Evolutionary conservation across 2,113 vertebrate genomes (phyloP), one percentile per base, ranked within the genome.

Genomic region (Tragulus kanchil): DNA sequence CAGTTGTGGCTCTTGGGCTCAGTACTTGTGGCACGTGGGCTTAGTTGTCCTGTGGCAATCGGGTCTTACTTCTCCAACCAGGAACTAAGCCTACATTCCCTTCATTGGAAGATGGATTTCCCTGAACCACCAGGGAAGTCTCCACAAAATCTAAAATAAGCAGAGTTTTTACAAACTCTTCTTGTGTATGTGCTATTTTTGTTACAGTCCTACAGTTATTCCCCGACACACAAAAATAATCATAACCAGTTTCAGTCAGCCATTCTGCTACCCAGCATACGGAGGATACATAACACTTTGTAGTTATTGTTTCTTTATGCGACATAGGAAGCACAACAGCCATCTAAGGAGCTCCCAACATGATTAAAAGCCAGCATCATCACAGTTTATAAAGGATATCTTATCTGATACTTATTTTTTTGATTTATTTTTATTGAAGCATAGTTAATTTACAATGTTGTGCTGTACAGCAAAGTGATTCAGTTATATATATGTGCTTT

Each of bases 191-290:
- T 54, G 31, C 8, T 28, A 19, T 42, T 64, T 86, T 85, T 31
- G 15, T 87, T 65, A 78, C 42, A 87, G 7, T 45, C 62, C 48
- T 31, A 67, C 9, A 10, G 21, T 59, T 89, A 71, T 42, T 77
- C n/a, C 0, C n/a, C n/a, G n/a, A n/a, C 21, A 71, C 42, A 45
- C 21, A 36, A 48, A 96, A 94, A 92, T 54, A 96, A 88, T 78
- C 89, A 84, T 61, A 12, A 61, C n/a, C 56, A 25, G 23, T 26
- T 58, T 81, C 59, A 31, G 71, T 6, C 54, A 92, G 67, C 16
- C 90, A 48, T 52, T 86, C 78, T 17, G 86, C 93, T n/a, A 92
- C 1, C 19, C 54, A 88, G 92, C 28, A 65, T 8, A 61, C 0
- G 0, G 1, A 92, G 87, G 84, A 84, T 67, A 67, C 31, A 13